Conservation (phyloP, 2,113 vertebrate species). For the Falcunculus frontatus region DNA sequence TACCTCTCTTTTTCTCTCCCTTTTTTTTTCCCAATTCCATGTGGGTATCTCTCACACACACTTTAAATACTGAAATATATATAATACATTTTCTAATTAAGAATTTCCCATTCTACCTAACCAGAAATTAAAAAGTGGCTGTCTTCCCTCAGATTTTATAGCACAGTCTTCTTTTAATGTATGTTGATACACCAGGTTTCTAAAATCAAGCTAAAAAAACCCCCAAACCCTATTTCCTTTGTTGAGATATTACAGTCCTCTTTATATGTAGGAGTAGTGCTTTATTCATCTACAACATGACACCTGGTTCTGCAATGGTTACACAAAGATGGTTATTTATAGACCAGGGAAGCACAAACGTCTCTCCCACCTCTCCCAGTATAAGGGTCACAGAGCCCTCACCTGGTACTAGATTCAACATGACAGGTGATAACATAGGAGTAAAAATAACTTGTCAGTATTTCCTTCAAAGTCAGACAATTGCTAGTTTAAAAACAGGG, state of each 20-base stretch:
- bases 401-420: slow-evolving; percentile 35
- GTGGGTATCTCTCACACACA: neutral
- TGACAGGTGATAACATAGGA: slow-evolving; percentile 19
- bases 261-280: neutral
- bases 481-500: neutral
- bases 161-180: neutral
- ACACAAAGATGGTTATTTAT: slow-evolving; percentile 33
- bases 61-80: neutral
- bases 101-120: neutral
- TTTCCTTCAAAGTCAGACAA: slow-evolving; percentile 9
- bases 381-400: slow-evolving; percentile 5
- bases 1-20: neutral
- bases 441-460: slow-evolving; percentile 36
- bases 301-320: slow-evolving; percentile 1
- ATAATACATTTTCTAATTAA: neutral
- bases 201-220: neutral
- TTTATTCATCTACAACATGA: neutral
- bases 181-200: neutral
- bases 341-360: neutral
- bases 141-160: neutral
- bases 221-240: neutral
- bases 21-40: neutral
- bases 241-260: neutral
- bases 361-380: neutral
- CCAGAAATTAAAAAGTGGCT: neutral